Conservation (phyloP, 1,140 invertebrate genomes). For the Antheraea pernyi region DNA sequence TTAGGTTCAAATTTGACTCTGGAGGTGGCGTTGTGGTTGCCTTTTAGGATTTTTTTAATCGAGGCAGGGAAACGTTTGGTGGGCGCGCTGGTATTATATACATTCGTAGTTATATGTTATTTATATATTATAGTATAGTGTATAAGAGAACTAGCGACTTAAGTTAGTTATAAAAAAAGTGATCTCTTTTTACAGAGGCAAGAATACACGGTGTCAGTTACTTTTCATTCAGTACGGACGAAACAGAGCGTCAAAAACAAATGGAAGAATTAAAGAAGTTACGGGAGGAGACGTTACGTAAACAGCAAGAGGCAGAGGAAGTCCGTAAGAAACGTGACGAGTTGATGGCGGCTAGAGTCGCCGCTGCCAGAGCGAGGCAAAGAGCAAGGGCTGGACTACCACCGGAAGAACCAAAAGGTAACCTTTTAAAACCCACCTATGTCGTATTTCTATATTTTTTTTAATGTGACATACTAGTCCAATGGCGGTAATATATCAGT, state of each 20-base stretch:
- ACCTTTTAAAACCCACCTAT: neutral
- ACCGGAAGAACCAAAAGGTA: slow-evolving; percentile 80
- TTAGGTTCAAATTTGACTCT: too few relatives aligned
- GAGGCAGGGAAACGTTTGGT: too few relatives aligned
- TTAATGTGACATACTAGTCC: too few relatives aligned
- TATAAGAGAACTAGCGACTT: too few relatives aligned
- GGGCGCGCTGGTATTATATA: too few relatives aligned
- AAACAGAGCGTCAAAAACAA: slow-evolving; percentile 86
- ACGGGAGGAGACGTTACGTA: slow-evolving; percentile 85
- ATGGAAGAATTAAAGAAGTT: slow-evolving; percentile 86
- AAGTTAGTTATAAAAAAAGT: too few relatives aligned
- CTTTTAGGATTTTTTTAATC: too few relatives aligned
- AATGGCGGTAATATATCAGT: too few relatives aligned
- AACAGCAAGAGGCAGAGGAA: slow-evolving; percentile 83
- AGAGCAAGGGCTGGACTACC: slow-evolving; percentile 87
- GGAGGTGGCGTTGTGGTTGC: too few relatives aligned
- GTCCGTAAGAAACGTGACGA: slow-evolving; percentile 83
- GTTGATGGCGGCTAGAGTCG: slow-evolving; percentile 86
- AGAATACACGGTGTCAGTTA: slow-evolving; percentile 93
- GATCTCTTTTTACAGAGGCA: slow-evolving; percentile 83
- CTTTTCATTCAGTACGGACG: slow-evolving; percentile 92
- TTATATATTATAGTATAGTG: too few relatives aligned
- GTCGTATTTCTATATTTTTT: too few relatives aligned
- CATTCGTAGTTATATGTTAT: too few relatives aligned
- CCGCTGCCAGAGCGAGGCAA: slow-evolving; percentile 88